Percentiles rank a stretch among this genome's conserved stretches.
phyloP scores from a whole-genome alignment of 2,888 invertebrate genomes.

The Stenodema calcarata region DNA sequence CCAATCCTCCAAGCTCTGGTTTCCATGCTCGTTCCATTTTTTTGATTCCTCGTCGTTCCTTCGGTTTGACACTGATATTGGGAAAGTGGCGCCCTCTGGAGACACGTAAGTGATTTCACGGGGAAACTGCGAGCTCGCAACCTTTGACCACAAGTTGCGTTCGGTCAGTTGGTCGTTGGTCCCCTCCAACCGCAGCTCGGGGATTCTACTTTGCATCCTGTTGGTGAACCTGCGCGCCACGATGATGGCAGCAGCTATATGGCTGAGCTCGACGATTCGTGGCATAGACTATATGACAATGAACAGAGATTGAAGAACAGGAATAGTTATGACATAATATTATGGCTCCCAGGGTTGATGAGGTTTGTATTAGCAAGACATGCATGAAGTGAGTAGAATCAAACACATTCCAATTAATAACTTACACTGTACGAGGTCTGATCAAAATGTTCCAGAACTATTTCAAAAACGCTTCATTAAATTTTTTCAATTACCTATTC shows the following conservation, averaged over 20 bases:
- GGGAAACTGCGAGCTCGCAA: background rate
- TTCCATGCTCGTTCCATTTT: background rate
- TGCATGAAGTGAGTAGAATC: too few species aligned
- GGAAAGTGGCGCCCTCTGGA: conserved; percentile 38
- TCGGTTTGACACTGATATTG: conserved; percentile 20
- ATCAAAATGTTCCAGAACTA: too few species aligned
- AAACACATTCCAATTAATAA: too few species aligned
- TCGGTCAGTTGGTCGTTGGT: background rate
- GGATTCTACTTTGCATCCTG: conserved; percentile 2
- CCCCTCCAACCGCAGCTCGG: conserved; percentile 12
- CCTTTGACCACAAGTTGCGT: conserved; percentile 30
- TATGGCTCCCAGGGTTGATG: too few species aligned
- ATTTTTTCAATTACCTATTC: too few species aligned
- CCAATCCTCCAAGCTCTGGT: conserved; percentile 1
- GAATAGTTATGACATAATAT: background rate
- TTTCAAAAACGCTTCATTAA: too few species aligned
- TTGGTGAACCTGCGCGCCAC: conserved; percentile 33
- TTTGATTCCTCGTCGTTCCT: background rate
- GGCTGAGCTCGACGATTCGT: conserved; percentile 21
- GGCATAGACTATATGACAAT: background rate
- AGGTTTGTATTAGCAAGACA: too few species aligned
- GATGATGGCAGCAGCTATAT: conserved; percentile 40
- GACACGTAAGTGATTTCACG: conserved; percentile 41
- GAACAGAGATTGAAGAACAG: background rate
- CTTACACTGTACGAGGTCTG: too few species aligned